A percentile compares a stretch with the other conserved stretches of the same genome.
phyloP scores from a whole-genome alignment of 92 coral and sea anemone species.

The Phenganax subtilis region DNA sequence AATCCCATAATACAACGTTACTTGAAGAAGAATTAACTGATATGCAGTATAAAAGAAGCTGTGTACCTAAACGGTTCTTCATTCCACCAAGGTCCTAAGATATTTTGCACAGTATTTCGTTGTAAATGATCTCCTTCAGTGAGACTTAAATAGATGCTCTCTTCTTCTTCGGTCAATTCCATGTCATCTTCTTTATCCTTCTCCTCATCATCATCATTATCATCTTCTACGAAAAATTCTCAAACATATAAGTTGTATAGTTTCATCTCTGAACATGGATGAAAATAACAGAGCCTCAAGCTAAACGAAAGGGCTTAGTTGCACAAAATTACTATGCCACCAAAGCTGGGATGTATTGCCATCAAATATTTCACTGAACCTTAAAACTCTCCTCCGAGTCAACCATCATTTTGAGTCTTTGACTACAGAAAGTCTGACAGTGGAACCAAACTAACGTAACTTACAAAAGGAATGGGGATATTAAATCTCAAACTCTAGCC shows the following conservation, averaged over 20 bases:
- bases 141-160: constrained; percentile 69
- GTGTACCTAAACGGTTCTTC: constrained; percentile 88
- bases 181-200: constrained; percentile 51
- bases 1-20: neutral
- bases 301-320: too few species aligned
- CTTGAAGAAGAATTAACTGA: neutral
- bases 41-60: neutral
- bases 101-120: constrained; percentile 71
- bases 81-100: constrained; percentile 88
- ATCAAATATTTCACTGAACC: too few species aligned
- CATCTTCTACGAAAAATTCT: neutral
- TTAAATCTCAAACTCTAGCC: too few species aligned
- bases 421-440: too few species aligned
- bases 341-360: too few species aligned
- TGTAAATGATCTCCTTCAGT: constrained; percentile 77
- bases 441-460: too few species aligned
- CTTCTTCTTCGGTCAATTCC: constrained; percentile 88
- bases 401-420: too few species aligned
- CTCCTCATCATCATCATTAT: neutral
- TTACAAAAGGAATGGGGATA: too few species aligned
- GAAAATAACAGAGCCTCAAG: neutral
- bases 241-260: too few species aligned
- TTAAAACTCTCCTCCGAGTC: too few species aligned
- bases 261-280: neutral
- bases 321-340: too few species aligned